Conservation (phyloP, 2,888 invertebrate species). For the Phragmatobia fuliginosa region DNA sequence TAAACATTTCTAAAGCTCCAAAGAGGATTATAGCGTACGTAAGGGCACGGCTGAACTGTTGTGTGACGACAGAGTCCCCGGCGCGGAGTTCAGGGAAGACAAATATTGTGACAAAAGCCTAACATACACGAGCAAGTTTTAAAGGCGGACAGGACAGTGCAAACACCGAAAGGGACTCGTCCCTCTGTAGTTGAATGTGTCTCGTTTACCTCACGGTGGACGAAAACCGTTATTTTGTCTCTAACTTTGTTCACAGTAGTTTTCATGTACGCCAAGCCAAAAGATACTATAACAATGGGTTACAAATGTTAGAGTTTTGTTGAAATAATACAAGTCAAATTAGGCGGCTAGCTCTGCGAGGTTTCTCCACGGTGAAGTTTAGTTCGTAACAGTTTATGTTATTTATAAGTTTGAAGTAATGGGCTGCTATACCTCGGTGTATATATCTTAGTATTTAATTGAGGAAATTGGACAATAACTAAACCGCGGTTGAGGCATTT, state of each 20-base stretch:
- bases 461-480: conserved; percentile 33
- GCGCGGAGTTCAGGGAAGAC: conserved; percentile 66
- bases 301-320: conserved; percentile 38
- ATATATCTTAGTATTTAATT: conserved; percentile 23
- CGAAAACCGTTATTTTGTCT: conserved; percentile 54
- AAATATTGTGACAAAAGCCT: conserved; percentile 80
- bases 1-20: conserved; percentile 54
- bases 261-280: conserved; percentile 43
- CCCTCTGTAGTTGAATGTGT: conserved; percentile 35
- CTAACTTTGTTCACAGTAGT: conserved; percentile 57
- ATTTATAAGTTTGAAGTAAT: background rate
- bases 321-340: conserved; percentile 45
- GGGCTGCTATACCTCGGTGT: background rate
- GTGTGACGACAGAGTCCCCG: conserved; percentile 57
- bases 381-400: background rate
- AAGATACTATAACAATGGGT: conserved; percentile 38
- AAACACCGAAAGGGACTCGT: conserved; percentile 57
- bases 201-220: conserved; percentile 22
- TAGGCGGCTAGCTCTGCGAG: background rate
- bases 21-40: conserved; percentile 61
- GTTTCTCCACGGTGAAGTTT: background rate
- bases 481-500: conserved; percentile 28
- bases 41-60: conserved; percentile 56
- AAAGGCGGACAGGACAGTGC: conserved; percentile 60
- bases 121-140: conserved; percentile 67